Evolutionary conservation across 2,888 invertebrate species (phyloP), one percentile per base, ranked within the genome.

Genomic region (Acronicta psi): DNA sequence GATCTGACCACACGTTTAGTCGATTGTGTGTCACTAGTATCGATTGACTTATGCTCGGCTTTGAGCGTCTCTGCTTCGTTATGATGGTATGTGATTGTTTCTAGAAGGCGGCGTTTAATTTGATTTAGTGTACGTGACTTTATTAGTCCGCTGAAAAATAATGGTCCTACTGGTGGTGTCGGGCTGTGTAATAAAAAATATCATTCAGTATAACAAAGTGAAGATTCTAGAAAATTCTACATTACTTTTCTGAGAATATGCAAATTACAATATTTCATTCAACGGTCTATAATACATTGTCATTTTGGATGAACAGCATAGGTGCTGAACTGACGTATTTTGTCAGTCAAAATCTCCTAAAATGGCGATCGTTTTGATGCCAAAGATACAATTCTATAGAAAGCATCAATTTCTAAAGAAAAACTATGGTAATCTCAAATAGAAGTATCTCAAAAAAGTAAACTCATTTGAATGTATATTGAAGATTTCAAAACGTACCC

Each of bases 111-210:
- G 58, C 84, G 85, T 63, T 89, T 91, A 1, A 94, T 80, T 57
- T 90, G 89, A 0, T 74, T 47, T 2, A 93, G 72, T 0, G 85
- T 82, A 2, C 92, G 84, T 0, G 93, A 88, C 64, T 94, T 94
- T 11, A 90, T 81, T 14, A 94, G 57, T 0, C 94, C 94, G 69
- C 90, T 89, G 80, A 92, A 94, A 84, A 93, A 92, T 18, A 93
- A 65, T 0, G 92, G 91, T 0, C 94, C 94, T 1, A 92, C 75
- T 1, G 92, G 88, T n/a, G 85, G 74, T 0, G 79, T 79, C 2
- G 75, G 61, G 25, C 90, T 91, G 72, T 29, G 11, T 36, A 5
- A 54, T 40, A 0, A 17, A 11, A 34, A 17, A 17, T 3, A 0
- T 0, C 4, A 6, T n/a, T 6, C 2, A 4, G 6, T 34, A 34